Percentiles rank a stretch among this genome's conserved stretches.
Evolutionary conservation across 2,888 invertebrate genomes (phyloP).

Genomic region (Rutpela maculata): DNA sequence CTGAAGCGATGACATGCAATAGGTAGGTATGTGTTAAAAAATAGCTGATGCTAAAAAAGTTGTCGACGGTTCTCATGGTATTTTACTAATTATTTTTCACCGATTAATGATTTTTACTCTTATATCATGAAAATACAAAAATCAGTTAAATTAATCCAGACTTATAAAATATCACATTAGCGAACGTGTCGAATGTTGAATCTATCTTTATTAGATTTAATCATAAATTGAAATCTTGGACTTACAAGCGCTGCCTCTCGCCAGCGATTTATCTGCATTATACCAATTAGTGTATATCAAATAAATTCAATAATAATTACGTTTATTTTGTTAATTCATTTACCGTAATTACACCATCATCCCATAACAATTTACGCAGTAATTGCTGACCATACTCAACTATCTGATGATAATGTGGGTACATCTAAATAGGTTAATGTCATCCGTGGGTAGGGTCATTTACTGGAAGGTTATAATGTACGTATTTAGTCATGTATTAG

Average conservation of each 20-base stretch:
- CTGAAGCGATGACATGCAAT: no score
- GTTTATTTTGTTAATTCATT: slow-evolving; percentile 36
- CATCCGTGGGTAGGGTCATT: slow-evolving; percentile 22
- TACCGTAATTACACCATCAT: slow-evolving; percentile 33
- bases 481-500: slow-evolving; percentile 5
- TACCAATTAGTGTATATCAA: slow-evolving; percentile 25
- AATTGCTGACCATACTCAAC: slow-evolving; percentile 37
- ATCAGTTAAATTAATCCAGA: background rate
- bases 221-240: slow-evolving; percentile 23
- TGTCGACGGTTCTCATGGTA: no score
- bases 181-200: no score
- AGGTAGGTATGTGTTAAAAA: no score
- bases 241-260: background rate
- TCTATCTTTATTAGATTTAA: slow-evolving; percentile 20
- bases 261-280: slow-evolving; percentile 10
- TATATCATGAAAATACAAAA: background rate
- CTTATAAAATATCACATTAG: background rate
- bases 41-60: no score
- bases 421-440: slow-evolving; percentile 24
- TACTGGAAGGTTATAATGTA: slow-evolving; percentile 15
- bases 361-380: slow-evolving; percentile 10
- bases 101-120: no score
- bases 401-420: slow-evolving; percentile 27
- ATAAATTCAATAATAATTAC: slow-evolving; percentile 34
- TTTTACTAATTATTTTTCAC: no score